Evolutionary conservation across 2,797 vertebrate species (phyloP).

Genomic region (Syndactyla subalaris): DNA sequence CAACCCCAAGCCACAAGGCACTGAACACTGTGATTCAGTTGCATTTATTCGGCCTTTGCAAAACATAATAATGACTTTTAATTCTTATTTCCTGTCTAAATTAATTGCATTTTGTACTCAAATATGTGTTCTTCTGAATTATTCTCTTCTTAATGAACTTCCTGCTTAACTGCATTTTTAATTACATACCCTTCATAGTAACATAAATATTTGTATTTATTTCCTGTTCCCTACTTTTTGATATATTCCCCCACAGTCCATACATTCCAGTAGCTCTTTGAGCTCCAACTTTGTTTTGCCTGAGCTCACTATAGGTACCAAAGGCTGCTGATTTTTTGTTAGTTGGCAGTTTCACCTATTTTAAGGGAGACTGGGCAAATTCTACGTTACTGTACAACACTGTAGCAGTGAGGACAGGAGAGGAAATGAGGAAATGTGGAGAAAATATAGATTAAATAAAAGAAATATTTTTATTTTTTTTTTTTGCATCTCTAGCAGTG

Average conservation of each 20-base stretch:
- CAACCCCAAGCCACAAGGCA: background rate
- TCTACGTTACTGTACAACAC: background rate
- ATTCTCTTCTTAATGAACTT: background rate
- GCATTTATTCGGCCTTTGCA: background rate
- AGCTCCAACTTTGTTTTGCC: background rate
- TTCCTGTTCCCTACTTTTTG: background rate
- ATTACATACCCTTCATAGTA: background rate
- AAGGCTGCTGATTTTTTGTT: background rate
- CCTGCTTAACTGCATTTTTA: background rate
- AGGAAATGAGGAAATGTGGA: background rate
- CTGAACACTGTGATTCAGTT: background rate
- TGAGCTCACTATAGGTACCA: background rate
- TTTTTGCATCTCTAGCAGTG: background rate
- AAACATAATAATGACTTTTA: background rate
- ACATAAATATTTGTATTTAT: background rate
- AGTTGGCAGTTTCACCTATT: background rate
- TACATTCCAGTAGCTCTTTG: background rate
- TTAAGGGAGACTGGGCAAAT: background rate
- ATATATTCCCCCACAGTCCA: background rate
- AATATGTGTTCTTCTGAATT: background rate
- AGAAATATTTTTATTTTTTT: background rate
- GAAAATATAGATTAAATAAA: background rate
- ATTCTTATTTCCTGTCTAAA: conserved; percentile 1
- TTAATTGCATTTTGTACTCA: conserved; percentile 8
- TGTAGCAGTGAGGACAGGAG: background rate